These are phyloP conservation scores for Synergus umbraculus DNA, from an alignment of 2,888 invertebrate genomes.

Conservation along the genomic window DNA sequence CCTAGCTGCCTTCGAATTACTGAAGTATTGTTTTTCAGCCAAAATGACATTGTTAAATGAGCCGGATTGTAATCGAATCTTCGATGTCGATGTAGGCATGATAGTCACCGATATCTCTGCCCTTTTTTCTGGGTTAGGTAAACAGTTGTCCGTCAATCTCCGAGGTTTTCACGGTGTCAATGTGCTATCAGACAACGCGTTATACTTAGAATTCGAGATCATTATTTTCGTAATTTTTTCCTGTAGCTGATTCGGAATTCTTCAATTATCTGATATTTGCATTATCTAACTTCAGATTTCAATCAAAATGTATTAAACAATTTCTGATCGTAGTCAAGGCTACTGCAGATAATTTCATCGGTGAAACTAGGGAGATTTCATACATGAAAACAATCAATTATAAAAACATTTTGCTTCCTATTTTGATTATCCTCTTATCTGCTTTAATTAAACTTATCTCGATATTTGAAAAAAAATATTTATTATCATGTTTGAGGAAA, in stretches of 20 bases:
- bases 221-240: conserved; percentile 26
- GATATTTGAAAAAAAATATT: conserved; percentile 37
- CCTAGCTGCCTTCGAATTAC: not conserved
- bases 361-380: not conserved
- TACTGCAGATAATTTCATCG: not conserved
- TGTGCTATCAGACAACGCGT: conserved; percentile 24
- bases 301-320: not conserved
- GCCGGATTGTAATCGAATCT: not conserved
- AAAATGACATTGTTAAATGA: not conserved
- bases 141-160: not conserved
- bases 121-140: conserved; percentile 9
- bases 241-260: not conserved
- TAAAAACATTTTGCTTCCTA: not conserved
- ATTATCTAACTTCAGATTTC: not conserved
- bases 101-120: not conserved
- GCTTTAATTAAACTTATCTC: conserved; percentile 26
- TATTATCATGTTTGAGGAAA: not conserved
- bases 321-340: not conserved
- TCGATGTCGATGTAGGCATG: not conserved
- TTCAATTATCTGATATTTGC: not conserved
- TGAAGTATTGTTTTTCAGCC: not conserved
- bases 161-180: conserved; percentile 14
- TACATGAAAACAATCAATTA: not conserved
- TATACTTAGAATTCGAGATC: conserved; percentile 6
- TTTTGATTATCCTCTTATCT: not conserved